Percentiles rank a stretch among this genome's conserved stretches.
These are phyloP conservation scores for Pitta sordida DNA, from an alignment of 2,113 vertebrate species.

Conservation along the genomic window DNA sequence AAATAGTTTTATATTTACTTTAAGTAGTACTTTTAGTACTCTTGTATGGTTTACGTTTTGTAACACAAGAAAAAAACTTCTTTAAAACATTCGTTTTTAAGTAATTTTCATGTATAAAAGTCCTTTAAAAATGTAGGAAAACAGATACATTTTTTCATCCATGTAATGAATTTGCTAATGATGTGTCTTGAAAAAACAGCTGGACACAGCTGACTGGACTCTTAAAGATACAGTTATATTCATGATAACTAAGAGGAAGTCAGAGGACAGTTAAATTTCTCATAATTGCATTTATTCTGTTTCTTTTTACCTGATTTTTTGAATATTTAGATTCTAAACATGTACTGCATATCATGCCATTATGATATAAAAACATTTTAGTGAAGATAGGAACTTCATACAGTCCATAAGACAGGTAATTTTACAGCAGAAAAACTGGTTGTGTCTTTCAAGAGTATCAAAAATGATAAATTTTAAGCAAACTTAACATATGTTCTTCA, in stretches of 20 bases:
- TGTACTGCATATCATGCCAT: neutral
- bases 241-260: neutral
- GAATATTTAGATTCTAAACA: neutral
- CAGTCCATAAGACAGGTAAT: neutral
- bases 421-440: neutral
- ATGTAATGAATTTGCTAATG: neutral
- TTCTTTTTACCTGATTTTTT: neutral
- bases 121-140: neutral
- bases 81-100: neutral
- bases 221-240: neutral
- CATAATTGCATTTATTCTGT: neutral
- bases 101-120: neutral
- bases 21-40: neutral
- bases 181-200: neutral
- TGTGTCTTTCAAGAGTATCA: neutral
- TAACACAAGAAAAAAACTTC: neutral
- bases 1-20: neutral
- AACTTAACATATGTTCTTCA: neutral
- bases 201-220: slow-evolving; percentile 20
- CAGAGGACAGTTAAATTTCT: neutral
- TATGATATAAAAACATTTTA: neutral
- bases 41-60: neutral
- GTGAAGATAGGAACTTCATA: neutral
- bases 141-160: neutral
- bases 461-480: neutral